Evolutionary conservation across 2,888 invertebrate genomes (phyloP), one percentile per base, ranked within the genome.

Genomic region (Ectemnius continuus): DNA sequence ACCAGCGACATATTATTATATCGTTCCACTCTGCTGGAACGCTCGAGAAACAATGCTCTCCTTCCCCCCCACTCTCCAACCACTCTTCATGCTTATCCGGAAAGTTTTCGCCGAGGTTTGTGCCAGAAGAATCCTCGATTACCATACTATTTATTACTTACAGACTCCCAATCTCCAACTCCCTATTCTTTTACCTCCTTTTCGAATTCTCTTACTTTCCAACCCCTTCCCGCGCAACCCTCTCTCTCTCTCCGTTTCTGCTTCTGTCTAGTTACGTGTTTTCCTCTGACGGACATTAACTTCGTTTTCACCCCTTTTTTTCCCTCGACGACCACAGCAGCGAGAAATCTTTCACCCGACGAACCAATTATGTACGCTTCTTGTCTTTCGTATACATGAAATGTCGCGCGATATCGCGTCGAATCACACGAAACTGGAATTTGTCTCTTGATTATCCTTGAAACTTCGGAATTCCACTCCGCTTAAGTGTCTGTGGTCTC

Each of bases 101-200:
- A 74, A 70, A 72, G 48, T 78, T 72, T 28, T 61, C 61, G 67
- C 28, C 67, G 62, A 74, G 62, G 67, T 52, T 52, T 61, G 23
- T 59, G 65, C 66, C 66, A 56, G 63, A 66, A 65, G 48, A 36
- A 61, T 57, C 67, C 18, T 28, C 58, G 67, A 81, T 80, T 78
- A 81, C 76, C 82, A 78, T 78, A 70, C 61, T 63, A 78, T 78
- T 73, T 75, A 75, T 80, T 80, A 75, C 73, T 75, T 52, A 65
- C 47, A 16, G 61, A 36, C 36, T 36, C 36, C 36, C 36, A 36
- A 36, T 36, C 36, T 8, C 8, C 0, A 0, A 36, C 18, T 13
- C 36, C 58, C 56, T 70, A 73, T 70, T 67, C 69, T 64, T 73
- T 67, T 26, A 20, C 18, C 26, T 36, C 66, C 3, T 13, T 23